phyloP scores from a whole-genome alignment of 1,140 invertebrate species.

The Monomorium pharaonis region DNA sequence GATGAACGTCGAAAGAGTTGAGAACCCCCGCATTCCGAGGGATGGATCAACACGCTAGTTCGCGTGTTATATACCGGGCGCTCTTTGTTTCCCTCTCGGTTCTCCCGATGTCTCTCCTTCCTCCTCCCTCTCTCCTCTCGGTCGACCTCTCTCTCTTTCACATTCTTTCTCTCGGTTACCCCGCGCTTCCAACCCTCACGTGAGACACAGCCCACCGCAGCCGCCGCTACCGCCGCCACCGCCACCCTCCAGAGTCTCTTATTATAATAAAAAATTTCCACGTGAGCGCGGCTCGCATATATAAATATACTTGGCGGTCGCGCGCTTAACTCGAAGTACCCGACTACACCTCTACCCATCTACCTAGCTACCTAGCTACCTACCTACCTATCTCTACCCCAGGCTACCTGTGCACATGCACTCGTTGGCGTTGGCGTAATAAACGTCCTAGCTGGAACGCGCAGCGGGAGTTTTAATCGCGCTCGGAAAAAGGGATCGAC shows the following conservation, averaged over 20 bases:
- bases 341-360: slow-evolving; percentile 15
- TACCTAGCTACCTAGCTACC: slow-evolving; percentile 30
- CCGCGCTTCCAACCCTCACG: slow-evolving; percentile 71
- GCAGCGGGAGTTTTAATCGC: slow-evolving; percentile 55
- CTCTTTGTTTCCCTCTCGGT: slow-evolving; percentile 34
- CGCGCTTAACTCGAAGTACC: slow-evolving; percentile 40
- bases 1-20: slow-evolving; percentile 64
- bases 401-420: slow-evolving; percentile 67
- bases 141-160: slow-evolving; percentile 8
- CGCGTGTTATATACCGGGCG: slow-evolving; percentile 78
- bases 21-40: slow-evolving; percentile 79
- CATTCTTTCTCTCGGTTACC: slow-evolving; percentile 44
- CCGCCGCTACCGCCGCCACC: slow-evolving; percentile 42
- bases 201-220: slow-evolving; percentile 68
- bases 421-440: slow-evolving; percentile 62
- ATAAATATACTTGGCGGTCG: slow-evolving; percentile 70
- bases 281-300: slow-evolving; percentile 67
- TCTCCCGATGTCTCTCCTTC: not conserved
- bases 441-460: slow-evolving; percentile 42
- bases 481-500: slow-evolving; percentile 51
- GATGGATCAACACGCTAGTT: slow-evolving; percentile 83
- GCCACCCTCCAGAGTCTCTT: slow-evolving; percentile 73
- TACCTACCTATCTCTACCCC: slow-evolving; percentile 20
- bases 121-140: slow-evolving; percentile 4
- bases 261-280: slow-evolving; percentile 78